These are phyloP conservation scores for Frankliniella intonsa DNA, from an alignment of 2,888 invertebrate genomes.

Conservation along the genomic window DNA sequence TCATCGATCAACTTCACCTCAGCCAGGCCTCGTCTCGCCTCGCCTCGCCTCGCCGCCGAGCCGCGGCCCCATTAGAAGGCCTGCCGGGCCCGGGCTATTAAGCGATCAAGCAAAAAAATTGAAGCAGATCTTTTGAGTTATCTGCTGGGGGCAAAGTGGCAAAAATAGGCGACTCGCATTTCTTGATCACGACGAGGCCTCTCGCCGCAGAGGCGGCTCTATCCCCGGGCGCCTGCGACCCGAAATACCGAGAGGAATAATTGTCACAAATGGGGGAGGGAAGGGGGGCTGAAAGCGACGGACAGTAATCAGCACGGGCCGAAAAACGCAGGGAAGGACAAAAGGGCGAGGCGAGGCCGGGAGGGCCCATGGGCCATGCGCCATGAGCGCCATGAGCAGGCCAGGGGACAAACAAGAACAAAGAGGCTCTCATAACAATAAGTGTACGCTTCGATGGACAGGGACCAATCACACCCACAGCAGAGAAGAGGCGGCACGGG, in stretches of 20 bases:
- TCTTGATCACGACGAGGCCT: no score
- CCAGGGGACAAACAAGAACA: constrained; percentile 27
- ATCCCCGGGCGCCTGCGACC: no score
- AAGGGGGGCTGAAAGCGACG: no score
- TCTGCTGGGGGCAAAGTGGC: background rate
- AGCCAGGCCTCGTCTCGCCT: background rate
- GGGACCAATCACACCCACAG: constrained; percentile 29
- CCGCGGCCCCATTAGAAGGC: no score
- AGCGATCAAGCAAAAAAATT: no score
- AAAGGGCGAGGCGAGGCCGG: background rate
- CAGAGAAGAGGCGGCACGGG: background rate
- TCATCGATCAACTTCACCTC: background rate
- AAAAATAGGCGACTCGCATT: background rate
- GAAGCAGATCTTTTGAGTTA: no score
- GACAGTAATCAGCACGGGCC: background rate
- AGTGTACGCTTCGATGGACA: constrained; percentile 28
- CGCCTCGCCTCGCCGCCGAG: background rate
- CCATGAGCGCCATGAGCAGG: background rate
- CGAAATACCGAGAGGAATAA: no score
- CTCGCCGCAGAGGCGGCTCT: no score
- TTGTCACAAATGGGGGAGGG: no score
- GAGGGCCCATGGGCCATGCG: background rate
- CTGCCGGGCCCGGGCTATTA: no score
- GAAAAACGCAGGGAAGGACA: constrained; percentile 10
- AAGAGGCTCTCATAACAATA: constrained; percentile 29